Evolutionary conservation across 2,797 vertebrate genomes (phyloP).

Genomic region (Peromyscus melanophrys): DNA sequence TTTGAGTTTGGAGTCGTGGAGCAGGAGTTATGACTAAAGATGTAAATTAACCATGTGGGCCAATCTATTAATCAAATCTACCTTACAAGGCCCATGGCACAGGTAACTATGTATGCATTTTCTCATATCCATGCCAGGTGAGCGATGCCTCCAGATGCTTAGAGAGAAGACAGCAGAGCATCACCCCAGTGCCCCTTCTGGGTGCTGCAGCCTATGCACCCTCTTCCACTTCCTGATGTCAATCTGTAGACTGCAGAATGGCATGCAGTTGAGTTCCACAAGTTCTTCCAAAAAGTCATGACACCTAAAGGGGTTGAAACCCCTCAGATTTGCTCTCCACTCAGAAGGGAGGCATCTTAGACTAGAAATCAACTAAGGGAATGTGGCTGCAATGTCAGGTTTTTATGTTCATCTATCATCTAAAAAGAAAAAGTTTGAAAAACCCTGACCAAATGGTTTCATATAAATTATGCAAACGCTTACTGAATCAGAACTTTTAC

Average conservation of each 20-base stretch:
- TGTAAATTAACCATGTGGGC: not conserved
- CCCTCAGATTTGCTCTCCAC: not conserved
- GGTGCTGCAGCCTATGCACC: too few relatives aligned
- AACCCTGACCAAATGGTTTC: not conserved
- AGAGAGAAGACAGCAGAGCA: not conserved
- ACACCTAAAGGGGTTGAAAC: not conserved
- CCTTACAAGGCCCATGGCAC: not conserved
- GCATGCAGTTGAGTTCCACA: not conserved
- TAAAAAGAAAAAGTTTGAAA: slow-evolving; percentile 16
- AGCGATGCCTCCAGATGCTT: not conserved
- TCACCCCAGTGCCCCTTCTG: not conserved
- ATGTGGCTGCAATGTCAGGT: not conserved
- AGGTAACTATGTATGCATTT: not conserved
- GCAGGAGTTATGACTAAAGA: not conserved
- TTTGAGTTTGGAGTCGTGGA: not conserved
- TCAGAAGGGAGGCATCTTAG: not conserved
- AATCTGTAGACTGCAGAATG: not conserved
- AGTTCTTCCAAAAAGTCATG: not conserved
- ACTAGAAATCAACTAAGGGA: slow-evolving; percentile 13
- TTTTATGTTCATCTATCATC: not conserved
- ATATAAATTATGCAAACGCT: not conserved
- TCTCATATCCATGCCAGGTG: not conserved
- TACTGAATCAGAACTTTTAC: not conserved
- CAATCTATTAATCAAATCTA: not conserved
- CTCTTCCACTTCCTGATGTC: not conserved